Percentiles rank a stretch among this genome's conserved stretches.
Evolutionary conservation across 23 tunicate species (phyloP).

Genomic region (Styela plicata): DNA sequence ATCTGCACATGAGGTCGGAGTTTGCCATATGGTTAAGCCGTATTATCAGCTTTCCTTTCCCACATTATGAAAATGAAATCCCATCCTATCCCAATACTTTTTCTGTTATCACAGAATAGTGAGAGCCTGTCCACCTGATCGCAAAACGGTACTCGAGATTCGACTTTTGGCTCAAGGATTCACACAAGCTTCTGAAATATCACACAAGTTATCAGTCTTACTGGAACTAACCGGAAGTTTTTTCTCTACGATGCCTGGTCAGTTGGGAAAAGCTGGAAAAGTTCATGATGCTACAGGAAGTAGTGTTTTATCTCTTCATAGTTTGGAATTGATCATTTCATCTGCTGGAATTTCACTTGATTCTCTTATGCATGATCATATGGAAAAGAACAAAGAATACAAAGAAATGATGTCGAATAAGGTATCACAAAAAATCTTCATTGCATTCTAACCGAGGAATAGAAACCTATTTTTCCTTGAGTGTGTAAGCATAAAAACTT

Average conservation of each 20-base stretch:
- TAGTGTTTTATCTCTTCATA: constrained; percentile 37
- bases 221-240: constrained; percentile 49
- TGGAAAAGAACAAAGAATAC: constrained; percentile 76
- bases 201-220: constrained; percentile 53
- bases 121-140: constrained; percentile 45
- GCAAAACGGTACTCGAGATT: constrained; percentile 53
- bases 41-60: no score
- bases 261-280: background rate
- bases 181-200: constrained; percentile 66
- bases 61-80: no score
- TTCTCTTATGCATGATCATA: constrained; percentile 60
- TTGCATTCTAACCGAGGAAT: no score
- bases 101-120: constrained; percentile 38
- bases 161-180: constrained; percentile 82
- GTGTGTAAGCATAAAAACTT: no score
- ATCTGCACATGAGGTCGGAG: no score
- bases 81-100: no score
- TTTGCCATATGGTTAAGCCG: no score
- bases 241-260: constrained; percentile 53
- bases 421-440: background rate
- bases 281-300: constrained; percentile 25
- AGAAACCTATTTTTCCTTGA: no score
- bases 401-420: constrained; percentile 54
- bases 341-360: constrained; percentile 73
- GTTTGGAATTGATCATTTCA: constrained; percentile 57